Conservation (phyloP, 2,888 invertebrate species). For the Lingula anatina region DNA sequence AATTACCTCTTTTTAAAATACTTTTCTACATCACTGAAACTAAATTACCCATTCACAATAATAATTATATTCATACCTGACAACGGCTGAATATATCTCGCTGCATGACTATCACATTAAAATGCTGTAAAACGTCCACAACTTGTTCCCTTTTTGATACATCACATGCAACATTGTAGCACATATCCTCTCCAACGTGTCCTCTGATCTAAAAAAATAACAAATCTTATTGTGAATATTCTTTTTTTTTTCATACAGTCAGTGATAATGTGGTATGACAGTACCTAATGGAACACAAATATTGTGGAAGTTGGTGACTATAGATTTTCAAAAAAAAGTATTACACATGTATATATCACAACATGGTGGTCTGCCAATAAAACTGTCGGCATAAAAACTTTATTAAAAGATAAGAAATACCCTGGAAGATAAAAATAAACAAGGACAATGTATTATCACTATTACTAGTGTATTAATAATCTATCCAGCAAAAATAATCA, state of each 20-base stretch:
- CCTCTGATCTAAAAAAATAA: slow-evolving; percentile 39
- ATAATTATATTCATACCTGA: slow-evolving; percentile 58
- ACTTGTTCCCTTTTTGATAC: slow-evolving; percentile 61
- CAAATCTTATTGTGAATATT: too few species aligned
- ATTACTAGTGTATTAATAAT: too few species aligned
- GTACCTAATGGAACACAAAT: not conserved
- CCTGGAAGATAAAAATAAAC: too few species aligned
- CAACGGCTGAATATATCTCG: slow-evolving; percentile 70
- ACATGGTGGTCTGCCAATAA: too few species aligned
- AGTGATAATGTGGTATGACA: too few species aligned
- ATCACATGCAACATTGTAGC: slow-evolving; percentile 59
- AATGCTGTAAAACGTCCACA: slow-evolving; percentile 63
- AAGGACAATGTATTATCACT: too few species aligned
- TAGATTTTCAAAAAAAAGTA: too few species aligned
- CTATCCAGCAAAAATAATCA: too few species aligned
- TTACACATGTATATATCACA: too few species aligned
- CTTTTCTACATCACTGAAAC: not conserved
- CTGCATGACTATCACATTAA: slow-evolving; percentile 62
- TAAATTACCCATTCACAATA: not conserved
- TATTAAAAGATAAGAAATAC: too few species aligned
- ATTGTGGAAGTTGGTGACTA: not conserved
- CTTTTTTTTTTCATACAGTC: too few species aligned
- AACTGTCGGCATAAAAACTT: too few species aligned
- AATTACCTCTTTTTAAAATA: not conserved
- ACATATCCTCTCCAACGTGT: slow-evolving; percentile 59